phyloP scores from a whole-genome alignment of 2,888 invertebrate genomes.

The Nephrotoma guestfalica region DNA sequence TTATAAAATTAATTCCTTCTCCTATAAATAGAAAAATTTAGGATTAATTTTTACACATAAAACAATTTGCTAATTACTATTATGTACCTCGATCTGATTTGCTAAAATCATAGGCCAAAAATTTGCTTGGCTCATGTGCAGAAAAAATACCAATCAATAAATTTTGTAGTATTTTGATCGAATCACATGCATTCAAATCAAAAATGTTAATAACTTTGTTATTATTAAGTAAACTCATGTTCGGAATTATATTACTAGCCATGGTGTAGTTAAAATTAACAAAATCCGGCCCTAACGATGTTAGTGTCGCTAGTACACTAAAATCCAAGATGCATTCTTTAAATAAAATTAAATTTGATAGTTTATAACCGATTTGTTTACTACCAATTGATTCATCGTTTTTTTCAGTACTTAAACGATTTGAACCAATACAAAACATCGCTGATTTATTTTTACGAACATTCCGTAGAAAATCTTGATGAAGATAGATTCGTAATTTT shows the following conservation, averaged over 20 bases:
- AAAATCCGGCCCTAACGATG: conserved; percentile 31
- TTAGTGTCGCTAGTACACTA: conserved; percentile 22
- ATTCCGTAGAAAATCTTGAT: conserved; percentile 17
- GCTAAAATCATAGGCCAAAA: conserved; percentile 24
- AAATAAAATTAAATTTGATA: conserved; percentile 29
- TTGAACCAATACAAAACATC: conserved; percentile 17
- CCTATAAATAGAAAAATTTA: conserved; percentile 12
- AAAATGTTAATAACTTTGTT: conserved; percentile 19
- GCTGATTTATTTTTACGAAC: conserved; percentile 14
- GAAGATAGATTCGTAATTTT: neutral
- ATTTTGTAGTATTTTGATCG: conserved; percentile 42
- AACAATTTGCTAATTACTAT: neutral
- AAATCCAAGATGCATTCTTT: conserved; percentile 20
- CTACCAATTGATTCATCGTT: neutral
- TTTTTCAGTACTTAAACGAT: neutral
- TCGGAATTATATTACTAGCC: conserved; percentile 26
- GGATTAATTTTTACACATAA: neutral
- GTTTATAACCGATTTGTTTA: conserved; percentile 12
- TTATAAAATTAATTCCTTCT: conserved; percentile 22
- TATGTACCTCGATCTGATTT: neutral
- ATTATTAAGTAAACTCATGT: conserved; percentile 25
- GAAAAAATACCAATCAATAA: conserved; percentile 44
- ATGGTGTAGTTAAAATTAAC: conserved; percentile 19
- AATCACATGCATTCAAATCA: conserved; percentile 22
- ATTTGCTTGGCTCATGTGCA: conserved; percentile 43